Evolutionary conservation across 2,888 invertebrate species (phyloP).

Genomic region (Synanthedon formicaeformis): DNA sequence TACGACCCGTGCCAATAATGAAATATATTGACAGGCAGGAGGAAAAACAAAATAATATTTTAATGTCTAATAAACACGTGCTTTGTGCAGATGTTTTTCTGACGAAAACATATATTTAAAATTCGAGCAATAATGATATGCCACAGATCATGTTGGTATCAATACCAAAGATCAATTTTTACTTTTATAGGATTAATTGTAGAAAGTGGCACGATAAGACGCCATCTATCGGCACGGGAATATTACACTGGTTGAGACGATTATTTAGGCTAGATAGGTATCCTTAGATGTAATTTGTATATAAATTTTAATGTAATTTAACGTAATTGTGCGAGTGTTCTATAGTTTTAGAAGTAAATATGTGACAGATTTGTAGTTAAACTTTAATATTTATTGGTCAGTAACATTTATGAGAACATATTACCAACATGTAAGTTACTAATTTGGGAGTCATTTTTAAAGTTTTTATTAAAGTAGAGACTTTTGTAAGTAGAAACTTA

Average conservation of each 20-base stretch:
- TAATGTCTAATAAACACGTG: too few species aligned
- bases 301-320: slow-evolving; percentile 62
- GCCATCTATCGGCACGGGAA: too few species aligned
- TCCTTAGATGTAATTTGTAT: slow-evolving; percentile 60
- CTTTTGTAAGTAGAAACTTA: too few species aligned
- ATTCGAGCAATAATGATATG: too few species aligned
- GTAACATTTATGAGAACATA: neutral
- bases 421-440: neutral
- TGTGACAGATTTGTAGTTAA: slow-evolving; percentile 54
- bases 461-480: slow-evolving; percentile 11
- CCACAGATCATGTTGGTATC: too few species aligned
- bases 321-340: slow-evolving; percentile 67
- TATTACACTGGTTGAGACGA: slow-evolving; percentile 15
- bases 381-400: slow-evolving; percentile 12
- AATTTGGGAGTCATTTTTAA: slow-evolving; percentile 1
- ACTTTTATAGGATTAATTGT: too few species aligned
- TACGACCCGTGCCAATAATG: neutral
- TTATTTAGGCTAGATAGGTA: slow-evolving; percentile 41
- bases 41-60: too few species aligned
- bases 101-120: too few species aligned
- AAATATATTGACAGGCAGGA: too few species aligned
- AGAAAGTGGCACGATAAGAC: too few species aligned
- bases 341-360: slow-evolving; percentile 50
- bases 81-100: too few species aligned
- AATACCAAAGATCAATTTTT: too few species aligned